phyloP scores from a whole-genome alignment of 2,888 invertebrate species.

The Drosophila peninsularis region DNA sequence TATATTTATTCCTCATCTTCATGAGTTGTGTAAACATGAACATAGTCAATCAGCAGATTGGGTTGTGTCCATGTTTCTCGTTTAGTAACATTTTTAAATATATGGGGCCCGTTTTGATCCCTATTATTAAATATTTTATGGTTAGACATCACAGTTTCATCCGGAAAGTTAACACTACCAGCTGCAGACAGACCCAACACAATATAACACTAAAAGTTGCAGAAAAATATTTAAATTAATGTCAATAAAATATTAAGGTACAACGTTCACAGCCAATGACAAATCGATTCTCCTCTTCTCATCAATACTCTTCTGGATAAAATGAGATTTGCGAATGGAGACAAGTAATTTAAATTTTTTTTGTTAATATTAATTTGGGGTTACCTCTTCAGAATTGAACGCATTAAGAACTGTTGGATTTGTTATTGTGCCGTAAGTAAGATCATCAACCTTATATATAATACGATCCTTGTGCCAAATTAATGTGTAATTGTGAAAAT shows the following conservation, averaged over 20 bases:
- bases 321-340: neutral
- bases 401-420: neutral
- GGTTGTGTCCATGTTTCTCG: slow-evolving; percentile 18
- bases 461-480: slow-evolving; percentile 42
- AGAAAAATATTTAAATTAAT: neutral
- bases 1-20: slow-evolving; percentile 13
- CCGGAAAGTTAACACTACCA: slow-evolving; percentile 37
- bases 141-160: neutral
- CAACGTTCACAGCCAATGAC: neutral
- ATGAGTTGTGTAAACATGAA: slow-evolving; percentile 37
- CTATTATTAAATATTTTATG: slow-evolving; percentile 1
- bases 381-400: slow-evolving; percentile 17
- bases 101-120: neutral
- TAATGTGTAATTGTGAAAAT: slow-evolving; percentile 35
- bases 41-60: slow-evolving; percentile 34
- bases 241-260: neutral
- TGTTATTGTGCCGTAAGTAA: slow-evolving; percentile 26
- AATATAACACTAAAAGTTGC: slow-evolving; percentile 19
- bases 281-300: neutral
- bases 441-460: slow-evolving; percentile 36
- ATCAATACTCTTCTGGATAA: neutral
- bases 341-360: no score
- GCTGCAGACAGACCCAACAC: slow-evolving; percentile 45
- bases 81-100: neutral
- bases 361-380: no score